Evolutionary conservation across 1,140 invertebrate genomes (phyloP), one percentile per base, ranked within the genome.

Genomic region (Paraescarpia echinospica): DNA sequence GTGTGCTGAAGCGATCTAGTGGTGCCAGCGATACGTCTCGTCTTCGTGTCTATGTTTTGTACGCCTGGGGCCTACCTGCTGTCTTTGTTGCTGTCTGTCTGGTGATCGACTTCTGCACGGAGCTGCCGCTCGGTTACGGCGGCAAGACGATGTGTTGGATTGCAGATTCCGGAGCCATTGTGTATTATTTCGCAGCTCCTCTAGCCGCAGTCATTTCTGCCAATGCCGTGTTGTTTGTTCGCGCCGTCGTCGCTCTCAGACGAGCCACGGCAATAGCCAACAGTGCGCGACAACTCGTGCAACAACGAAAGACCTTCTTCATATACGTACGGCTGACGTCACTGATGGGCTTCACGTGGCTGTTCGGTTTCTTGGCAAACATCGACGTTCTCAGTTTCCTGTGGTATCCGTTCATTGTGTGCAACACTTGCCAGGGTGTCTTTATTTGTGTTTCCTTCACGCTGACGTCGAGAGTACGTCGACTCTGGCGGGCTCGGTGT

Each of bases 291-390:
- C 93, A 92, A 31, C 92, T 91, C 33, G 94, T 93, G 59, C 93
- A 93, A 34, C 33, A 93, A 95, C 35, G 33, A n/a, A 18, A 12
- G 33, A 33, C 41, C 27, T 48, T 90, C 41, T 27, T 31, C 89
- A 51, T 12, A 27, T 97, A 97, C 94, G 94, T 97, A 35, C 95
- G 97, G 27, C 95, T 97, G 93, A 95, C 96, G 9, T 94, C 95
- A 0, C 95, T 96, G 12, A 96, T 96, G 95, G 96, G 96, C 18
- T 96, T 96, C 91, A 96, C 96, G 6, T 96, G 96, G 96, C 94
- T 96, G 22, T 94, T 96, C 92, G 96, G 96, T 2, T 94, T 96
- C 31, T 35, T 91, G 33, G 33, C 33, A 4, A 89, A 34, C 34
- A 14, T 89, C 34, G 33, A 33, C 89, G 33, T 33, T 89, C 89